A percentile compares a stretch with the other conserved stretches of the same genome.
phyloP scores from a whole-genome alignment of 35 echinoderm and acorn worm genomes.

The Acanthaster planci region DNA sequence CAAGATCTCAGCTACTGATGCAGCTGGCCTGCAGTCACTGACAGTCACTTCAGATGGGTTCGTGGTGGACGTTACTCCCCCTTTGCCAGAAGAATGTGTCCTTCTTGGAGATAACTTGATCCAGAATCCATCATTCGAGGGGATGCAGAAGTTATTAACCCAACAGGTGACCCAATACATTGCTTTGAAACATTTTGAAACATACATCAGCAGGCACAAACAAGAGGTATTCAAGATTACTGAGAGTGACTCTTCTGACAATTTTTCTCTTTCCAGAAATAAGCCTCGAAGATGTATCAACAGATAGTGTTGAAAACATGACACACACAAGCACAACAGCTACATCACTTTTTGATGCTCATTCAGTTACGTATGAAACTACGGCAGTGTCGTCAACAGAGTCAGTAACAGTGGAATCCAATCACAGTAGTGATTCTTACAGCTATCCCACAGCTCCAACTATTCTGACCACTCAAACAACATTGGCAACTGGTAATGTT shows the following conservation, averaged over 20 bases:
- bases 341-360: no score
- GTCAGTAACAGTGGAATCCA: no score
- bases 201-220: no score
- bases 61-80: constrained; percentile 34
- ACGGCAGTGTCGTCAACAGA: not conserved
- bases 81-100: not conserved
- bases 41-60: constrained; percentile 43
- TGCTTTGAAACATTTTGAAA: no score
- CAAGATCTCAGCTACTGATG: constrained; percentile 33
- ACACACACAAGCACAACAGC: no score
- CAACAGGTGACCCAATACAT: not conserved
- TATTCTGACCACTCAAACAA: not conserved
- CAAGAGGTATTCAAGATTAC: no score
- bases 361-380: no score
- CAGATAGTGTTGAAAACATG: no score
- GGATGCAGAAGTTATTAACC: not conserved
- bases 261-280: no score
- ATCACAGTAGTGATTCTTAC: not conserved
- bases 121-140: constrained; percentile 46
- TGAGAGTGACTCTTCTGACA: no score
- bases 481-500: not conserved
- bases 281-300: no score
- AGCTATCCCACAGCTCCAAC: not conserved
- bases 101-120: constrained; percentile 10
- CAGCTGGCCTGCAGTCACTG: constrained; percentile 29